Percentiles rank a stretch among this genome's conserved stretches.
Evolutionary conservation across 92 coral and sea anemone genomes (phyloP).

Genomic region (Nematostella vectensis): DNA sequence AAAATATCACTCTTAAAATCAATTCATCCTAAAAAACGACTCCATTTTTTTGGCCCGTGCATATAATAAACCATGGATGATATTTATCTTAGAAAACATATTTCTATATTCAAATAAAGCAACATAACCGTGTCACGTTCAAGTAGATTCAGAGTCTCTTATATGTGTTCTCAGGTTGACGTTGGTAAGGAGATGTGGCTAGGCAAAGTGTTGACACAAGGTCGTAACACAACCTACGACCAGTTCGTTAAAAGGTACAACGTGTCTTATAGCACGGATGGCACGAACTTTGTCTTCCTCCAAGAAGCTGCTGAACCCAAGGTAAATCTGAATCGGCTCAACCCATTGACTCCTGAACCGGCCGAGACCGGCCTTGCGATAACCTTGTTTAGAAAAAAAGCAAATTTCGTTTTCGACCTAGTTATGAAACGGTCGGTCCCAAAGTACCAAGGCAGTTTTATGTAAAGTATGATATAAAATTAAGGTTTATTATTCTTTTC

Average conservation of each 20-base stretch:
- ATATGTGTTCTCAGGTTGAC: conserved; percentile 18
- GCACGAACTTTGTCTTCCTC: background rate
- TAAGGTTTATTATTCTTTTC: background rate
- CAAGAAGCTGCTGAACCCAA: background rate
- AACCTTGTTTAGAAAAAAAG: too few relatives aligned
- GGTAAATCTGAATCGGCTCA: background rate
- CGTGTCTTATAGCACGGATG: conserved; percentile 10
- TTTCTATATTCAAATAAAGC: too few relatives aligned
- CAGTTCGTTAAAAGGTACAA: conserved; percentile 23
- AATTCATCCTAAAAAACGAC: too few relatives aligned
- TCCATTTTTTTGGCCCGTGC: too few relatives aligned
- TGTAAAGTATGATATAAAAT: background rate
- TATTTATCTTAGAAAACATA: too few relatives aligned
- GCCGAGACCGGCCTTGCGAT: too few relatives aligned
- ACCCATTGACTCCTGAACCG: background rate
- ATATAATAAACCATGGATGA: too few relatives aligned
- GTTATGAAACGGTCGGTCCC: background rate
- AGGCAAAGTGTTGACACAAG: conserved; percentile 36
- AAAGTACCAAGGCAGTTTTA: background rate
- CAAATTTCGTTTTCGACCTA: too few relatives aligned
- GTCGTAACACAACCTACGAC: conserved; percentile 24
- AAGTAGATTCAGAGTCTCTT: too few relatives aligned
- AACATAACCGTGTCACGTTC: too few relatives aligned
- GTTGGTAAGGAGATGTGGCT: conserved; percentile 25
- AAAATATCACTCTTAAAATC: too few relatives aligned